A percentile compares a stretch with the other conserved stretches of the same genome.
phyloP scores from a whole-genome alignment of 2,888 invertebrate genomes.

The Erebia ligea region DNA sequence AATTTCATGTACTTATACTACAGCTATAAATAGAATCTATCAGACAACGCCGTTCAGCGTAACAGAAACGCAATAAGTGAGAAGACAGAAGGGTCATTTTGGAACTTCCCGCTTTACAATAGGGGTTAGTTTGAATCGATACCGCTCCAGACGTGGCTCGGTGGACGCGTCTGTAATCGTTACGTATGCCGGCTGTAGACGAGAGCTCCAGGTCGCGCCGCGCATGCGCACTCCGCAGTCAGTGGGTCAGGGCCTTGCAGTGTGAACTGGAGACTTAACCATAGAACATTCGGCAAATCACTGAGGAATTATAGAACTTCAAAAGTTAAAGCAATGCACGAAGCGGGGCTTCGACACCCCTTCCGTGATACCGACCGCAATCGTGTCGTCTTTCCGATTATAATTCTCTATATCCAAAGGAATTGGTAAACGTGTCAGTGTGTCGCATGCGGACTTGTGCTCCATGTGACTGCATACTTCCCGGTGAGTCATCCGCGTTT shows the following conservation, averaged over 20 bases:
- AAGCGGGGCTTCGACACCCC: conserved; percentile 14
- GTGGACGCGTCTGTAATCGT: conserved; percentile 68
- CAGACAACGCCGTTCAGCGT: conserved; percentile 36
- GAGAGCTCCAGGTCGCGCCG: conserved; percentile 64
- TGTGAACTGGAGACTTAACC: conserved; percentile 71
- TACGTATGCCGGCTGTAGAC: conserved; percentile 66
- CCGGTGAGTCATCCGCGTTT: conserved; percentile 54
- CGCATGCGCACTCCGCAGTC: conserved; percentile 73
- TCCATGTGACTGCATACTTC: conserved; percentile 53
- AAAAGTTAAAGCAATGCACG: conserved; percentile 36
- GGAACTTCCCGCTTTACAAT: conserved; percentile 42
- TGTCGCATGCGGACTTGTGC: conserved; percentile 21
- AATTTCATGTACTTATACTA: conserved; percentile 19
- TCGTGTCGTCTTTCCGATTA: not conserved
- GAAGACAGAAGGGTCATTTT: conserved; percentile 39
- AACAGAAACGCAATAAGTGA: conserved; percentile 26
- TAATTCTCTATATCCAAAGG: conserved; percentile 1
- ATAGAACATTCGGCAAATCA: conserved; percentile 61
- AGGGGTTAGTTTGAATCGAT: conserved; percentile 56
- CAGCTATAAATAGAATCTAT: conserved; percentile 58
- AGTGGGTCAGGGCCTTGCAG: conserved; percentile 77
- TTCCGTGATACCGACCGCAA: conserved; percentile 21
- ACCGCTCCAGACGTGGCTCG: conserved; percentile 65
- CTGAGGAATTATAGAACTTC: conserved; percentile 37
- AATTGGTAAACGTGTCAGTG: not conserved